These are phyloP conservation scores for Mechanitis messenoides DNA, from an alignment of 2,888 invertebrate species.

Conservation along the genomic window DNA sequence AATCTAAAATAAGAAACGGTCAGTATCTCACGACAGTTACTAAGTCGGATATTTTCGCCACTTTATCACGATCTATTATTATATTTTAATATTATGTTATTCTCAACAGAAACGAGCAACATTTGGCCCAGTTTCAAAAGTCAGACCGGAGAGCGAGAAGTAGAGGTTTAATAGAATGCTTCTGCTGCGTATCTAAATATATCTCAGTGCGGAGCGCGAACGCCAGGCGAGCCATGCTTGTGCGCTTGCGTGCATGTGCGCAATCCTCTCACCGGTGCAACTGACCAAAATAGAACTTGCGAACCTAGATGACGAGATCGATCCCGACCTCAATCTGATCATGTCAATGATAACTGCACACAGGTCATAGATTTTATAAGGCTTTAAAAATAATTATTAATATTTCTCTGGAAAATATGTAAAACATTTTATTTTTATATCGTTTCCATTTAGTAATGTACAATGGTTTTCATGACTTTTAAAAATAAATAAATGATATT, in stretches of 20 bases:
- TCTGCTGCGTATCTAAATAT: conserved; percentile 67
- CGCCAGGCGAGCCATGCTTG: conserved; percentile 30
- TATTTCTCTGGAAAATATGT: too few relatives aligned
- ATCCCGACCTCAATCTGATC: conserved; percentile 21
- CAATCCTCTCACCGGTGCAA: conserved; percentile 33
- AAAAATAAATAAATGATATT: too few relatives aligned
- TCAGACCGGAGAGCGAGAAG: conserved; percentile 70
- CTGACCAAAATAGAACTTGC: conserved; percentile 54
- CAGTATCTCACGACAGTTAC: conserved; percentile 61
- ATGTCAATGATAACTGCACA: conserved; percentile 9
- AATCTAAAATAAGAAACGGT: conserved; percentile 57
- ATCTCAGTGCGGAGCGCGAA: conserved; percentile 39
- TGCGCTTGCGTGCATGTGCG: conserved; percentile 16
- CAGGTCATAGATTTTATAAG: too few relatives aligned
- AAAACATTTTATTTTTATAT: too few relatives aligned
- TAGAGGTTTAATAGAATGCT: conserved; percentile 71
- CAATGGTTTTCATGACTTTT: too few relatives aligned
- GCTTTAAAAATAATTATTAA: too few relatives aligned
- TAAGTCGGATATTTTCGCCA: conserved; percentile 70
- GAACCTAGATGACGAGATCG: conserved; percentile 31
- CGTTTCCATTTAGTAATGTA: too few relatives aligned
- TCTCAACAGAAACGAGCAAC: conserved; percentile 69
- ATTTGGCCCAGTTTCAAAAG: conserved; percentile 76
- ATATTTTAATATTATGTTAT: conserved; percentile 75
- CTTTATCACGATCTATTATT: conserved; percentile 68